Evolutionary conservation across 1,140 invertebrate species (phyloP).

Genomic region (Anoplophora glabripennis): DNA sequence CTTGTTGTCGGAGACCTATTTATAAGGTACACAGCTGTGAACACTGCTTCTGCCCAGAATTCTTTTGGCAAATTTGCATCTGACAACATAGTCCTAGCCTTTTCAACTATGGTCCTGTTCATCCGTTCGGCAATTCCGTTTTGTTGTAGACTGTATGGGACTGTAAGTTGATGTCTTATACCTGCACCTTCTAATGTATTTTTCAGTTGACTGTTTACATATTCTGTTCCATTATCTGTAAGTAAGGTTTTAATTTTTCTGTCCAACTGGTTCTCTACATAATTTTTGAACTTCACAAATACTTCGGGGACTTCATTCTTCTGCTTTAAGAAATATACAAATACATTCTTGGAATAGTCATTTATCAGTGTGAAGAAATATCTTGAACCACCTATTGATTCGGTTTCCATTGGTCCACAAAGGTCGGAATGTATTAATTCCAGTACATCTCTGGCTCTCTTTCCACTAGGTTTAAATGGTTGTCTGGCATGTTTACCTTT

Average conservation of each 20-base stretch:
- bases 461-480: constrained; percentile 13
- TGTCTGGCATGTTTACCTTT: constrained; percentile 39
- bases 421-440: constrained; percentile 19
- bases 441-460: background rate
- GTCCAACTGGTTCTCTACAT: constrained; percentile 8
- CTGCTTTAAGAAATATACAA: constrained; percentile 39
- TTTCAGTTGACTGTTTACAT: constrained; percentile 9
- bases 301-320: constrained; percentile 35
- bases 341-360: constrained; percentile 39
- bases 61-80: constrained; percentile 35
- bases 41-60: constrained; percentile 45
- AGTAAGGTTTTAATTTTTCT: constrained; percentile 8
- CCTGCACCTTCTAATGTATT: constrained; percentile 10
- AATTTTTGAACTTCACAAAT: constrained; percentile 29
- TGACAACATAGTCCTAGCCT: constrained; percentile 40
- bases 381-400: constrained; percentile 6
- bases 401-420: constrained; percentile 16
- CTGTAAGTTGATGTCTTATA: constrained; percentile 33
- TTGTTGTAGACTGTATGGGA: constrained; percentile 46
- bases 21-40: constrained; percentile 7
- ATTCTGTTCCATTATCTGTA: constrained; percentile 20
- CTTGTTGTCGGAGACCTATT: background rate
- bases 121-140: constrained; percentile 48
- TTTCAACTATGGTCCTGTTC: constrained; percentile 46
- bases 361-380: constrained; percentile 48